phyloP scores from a whole-genome alignment of 2,888 invertebrate genomes.

The Eilema caniola region DNA sequence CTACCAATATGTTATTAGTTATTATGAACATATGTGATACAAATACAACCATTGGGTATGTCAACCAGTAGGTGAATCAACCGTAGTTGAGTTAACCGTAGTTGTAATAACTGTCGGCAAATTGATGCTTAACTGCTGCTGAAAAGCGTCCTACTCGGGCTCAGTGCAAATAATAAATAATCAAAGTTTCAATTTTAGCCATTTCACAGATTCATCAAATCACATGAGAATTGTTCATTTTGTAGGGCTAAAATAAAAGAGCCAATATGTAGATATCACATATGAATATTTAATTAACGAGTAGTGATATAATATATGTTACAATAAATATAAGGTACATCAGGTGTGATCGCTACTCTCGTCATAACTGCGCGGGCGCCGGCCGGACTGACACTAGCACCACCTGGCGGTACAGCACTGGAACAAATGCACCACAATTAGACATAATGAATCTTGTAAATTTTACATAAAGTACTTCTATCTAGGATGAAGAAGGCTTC shows the following conservation, averaged over 20 bases:
- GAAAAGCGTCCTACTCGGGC: too few relatives aligned
- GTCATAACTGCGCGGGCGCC: slow-evolving; percentile 85
- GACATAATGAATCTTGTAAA: background rate
- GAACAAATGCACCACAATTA: slow-evolving; percentile 58
- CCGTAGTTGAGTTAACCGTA: too few relatives aligned
- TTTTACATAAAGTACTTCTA: background rate
- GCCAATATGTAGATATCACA: slow-evolving; percentile 77
- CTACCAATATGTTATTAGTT: too few relatives aligned
- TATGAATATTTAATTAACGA: slow-evolving; percentile 85
- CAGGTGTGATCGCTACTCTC: slow-evolving; percentile 78
- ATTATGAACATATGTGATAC: too few relatives aligned
- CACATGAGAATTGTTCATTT: too few relatives aligned
- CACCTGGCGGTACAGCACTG: slow-evolving; percentile 85
- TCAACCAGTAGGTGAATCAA: too few relatives aligned
- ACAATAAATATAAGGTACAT: slow-evolving; percentile 86
- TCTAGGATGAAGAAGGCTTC: too few relatives aligned
- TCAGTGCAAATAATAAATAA: too few relatives aligned
- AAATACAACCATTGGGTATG: too few relatives aligned
- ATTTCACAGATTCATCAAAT: background rate
- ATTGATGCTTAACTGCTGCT: too few relatives aligned
- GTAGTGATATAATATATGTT: slow-evolving; percentile 83
- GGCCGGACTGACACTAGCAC: slow-evolving; percentile 86
- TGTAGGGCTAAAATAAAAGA: slow-evolving; percentile 55
- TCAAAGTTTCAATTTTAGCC: too few relatives aligned
- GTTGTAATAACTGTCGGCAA: too few relatives aligned